Conservation (phyloP, 1,140 invertebrate genomes). For the Manduca sexta region DNA sequence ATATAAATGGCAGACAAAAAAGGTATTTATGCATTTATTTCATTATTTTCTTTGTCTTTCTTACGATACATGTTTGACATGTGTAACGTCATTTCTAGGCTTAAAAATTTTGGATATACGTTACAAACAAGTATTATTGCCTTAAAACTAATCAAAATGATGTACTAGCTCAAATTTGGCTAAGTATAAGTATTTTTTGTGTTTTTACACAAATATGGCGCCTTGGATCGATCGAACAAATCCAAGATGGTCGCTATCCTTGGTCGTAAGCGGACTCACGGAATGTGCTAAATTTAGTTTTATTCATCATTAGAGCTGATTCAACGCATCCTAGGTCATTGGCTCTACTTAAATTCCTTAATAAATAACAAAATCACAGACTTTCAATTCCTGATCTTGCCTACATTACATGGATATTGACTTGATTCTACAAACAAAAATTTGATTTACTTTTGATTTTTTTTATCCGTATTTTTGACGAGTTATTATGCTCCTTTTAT, state of each 20-base stretch:
- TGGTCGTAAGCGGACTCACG: constrained; percentile 24
- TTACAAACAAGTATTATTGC: constrained; percentile 2
- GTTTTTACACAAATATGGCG: constrained; percentile 1
- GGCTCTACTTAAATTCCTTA: too few relatives aligned
- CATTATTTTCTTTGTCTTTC: constrained; percentile 54
- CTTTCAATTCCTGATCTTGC: too few relatives aligned
- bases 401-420: too few relatives aligned
- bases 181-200: background rate
- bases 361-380: too few relatives aligned
- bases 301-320: constrained; percentile 15
- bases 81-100: constrained; percentile 55
- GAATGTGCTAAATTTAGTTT: constrained; percentile 26
- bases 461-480: too few relatives aligned
- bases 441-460: too few relatives aligned
- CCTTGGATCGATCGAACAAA: constrained; percentile 26
- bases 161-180: too few relatives aligned
- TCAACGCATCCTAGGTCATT: background rate
- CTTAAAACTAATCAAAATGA: too few relatives aligned
- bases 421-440: too few relatives aligned
- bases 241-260: constrained; percentile 51
- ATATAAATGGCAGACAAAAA: constrained; percentile 67
- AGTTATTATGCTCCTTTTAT: too few relatives aligned
- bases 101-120: constrained; percentile 36
- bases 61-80: constrained; percentile 49
- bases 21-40: constrained; percentile 63